Base-by-base conservation (phyloP, 2,113 vertebrate genomes). In the Neogale vison region DNA sequence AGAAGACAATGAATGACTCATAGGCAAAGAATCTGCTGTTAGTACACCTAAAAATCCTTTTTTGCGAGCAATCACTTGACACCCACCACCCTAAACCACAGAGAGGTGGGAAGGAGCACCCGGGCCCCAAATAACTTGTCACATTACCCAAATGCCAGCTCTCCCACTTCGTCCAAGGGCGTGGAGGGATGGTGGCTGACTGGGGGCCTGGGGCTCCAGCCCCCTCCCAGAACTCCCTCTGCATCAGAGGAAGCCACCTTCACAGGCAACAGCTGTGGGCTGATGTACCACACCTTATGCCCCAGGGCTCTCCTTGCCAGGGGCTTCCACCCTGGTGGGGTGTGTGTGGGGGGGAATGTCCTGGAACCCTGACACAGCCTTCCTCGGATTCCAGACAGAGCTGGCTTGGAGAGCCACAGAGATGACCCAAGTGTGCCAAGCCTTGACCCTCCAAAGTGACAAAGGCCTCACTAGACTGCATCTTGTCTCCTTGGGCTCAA, bases 1-100 rank as follows among this genome's bases (percentile, higher is more conserved):
- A 92, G 92, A 90, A 96, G 77, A 91, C 76, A 86, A 65, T 47
- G 94, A 92, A 94, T 84, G 83, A 90, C 90, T 96, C 91, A 71
- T 1, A 93, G 90, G 94, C 94, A 88, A 81, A 55, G 55, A 80
- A 90, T 52, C 59, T 85, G 57, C 6, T 69, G 20, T 89, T 59
- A 91, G 67, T 88, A 96, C 81, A 80, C 91, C 77, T 86, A 67
- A 74, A 96, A 93, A 82, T 45, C 74, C 90, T 47, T 50, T 67
- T 79, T 74, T 79, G 18, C 89, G 7, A 86, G 84, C 84, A 45
- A 72, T 72, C 76, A 23, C 63, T 77, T 96, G 76, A 94, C n/a
- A 90, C 24, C 89, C 47, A 63, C 59, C 90, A 57, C 80, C 55
- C 20, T 65, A 85, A 69, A 80, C 86, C 87, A 88, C 47, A 80